phyloP scores from a whole-genome alignment of 2,797 vertebrate genomes.

The Betta splendens region DNA sequence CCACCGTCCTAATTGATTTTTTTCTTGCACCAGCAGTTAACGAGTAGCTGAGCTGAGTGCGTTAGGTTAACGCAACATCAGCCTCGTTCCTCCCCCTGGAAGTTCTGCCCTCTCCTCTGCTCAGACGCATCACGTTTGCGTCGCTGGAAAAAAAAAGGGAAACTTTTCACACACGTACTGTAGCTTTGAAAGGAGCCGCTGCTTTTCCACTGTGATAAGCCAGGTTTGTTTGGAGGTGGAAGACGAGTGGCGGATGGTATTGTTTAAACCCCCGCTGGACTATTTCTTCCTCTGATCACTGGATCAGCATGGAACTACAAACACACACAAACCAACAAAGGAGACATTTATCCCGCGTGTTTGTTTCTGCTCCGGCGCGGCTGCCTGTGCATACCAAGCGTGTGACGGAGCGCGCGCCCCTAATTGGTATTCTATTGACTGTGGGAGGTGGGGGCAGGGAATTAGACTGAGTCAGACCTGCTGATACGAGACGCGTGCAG shows the following conservation, averaged over 20 bases:
- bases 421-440: conserved; percentile 70
- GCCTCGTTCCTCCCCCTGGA: background rate
- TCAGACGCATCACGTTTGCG: conserved; percentile 35
- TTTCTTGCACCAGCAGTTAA: conserved; percentile 25
- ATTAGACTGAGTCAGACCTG: conserved; percentile 24
- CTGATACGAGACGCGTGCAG: conserved; percentile 32
- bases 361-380: conserved; percentile 55
- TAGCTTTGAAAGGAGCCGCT: conserved; percentile 19
- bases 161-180: conserved; percentile 19
- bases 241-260: conserved; percentile 11
- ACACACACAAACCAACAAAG: conserved; percentile 61
- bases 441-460: conserved; percentile 21
- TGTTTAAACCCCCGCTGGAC: conserved; percentile 52
- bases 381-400: conserved; percentile 54
- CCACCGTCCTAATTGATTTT: conserved; percentile 49
- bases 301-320: conserved; percentile 56
- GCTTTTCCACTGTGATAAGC: conserved; percentile 28
- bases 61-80: conserved; percentile 4
- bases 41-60: background rate
- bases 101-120: conserved; percentile 9
- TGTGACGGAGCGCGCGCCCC: conserved; percentile 51
- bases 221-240: conserved; percentile 24
- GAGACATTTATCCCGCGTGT: conserved; percentile 67
- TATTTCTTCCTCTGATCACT: conserved; percentile 57
- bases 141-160: conserved; percentile 23